Conservation (phyloP, 1,140 invertebrate genomes). For the Argopecten irradians region DNA sequence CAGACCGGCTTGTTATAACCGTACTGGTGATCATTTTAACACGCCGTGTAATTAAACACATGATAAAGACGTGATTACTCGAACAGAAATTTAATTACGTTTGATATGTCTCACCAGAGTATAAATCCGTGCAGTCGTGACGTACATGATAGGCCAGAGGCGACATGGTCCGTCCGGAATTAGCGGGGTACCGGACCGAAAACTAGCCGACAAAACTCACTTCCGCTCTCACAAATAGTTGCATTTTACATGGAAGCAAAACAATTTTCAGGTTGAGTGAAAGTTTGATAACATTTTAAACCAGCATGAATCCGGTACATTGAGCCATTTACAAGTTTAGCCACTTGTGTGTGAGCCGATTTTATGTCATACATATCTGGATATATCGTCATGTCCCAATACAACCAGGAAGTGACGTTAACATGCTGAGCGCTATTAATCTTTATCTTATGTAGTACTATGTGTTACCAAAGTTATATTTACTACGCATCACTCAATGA, state of each 20-base stretch:
- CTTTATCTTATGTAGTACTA: no score
- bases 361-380: background rate
- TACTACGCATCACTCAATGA: no score
- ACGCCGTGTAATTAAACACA: conserved; percentile 16
- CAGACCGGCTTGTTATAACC: background rate
- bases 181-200: conserved; percentile 2
- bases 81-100: background rate
- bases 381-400: background rate
- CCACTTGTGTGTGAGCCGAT: background rate
- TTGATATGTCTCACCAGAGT: conserved; percentile 8
- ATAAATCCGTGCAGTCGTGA: conserved; percentile 15
- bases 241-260: conserved; percentile 1
- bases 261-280: conserved; percentile 17
- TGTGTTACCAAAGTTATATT: no score
- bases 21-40: background rate
- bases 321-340: background rate
- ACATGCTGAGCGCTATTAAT: no score
- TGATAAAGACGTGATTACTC: background rate
- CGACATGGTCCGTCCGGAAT: conserved; percentile 5
- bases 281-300: conserved; percentile 14
- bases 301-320: conserved; percentile 20
- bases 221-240: conserved; percentile 15
- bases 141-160: background rate
- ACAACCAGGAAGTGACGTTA: background rate
- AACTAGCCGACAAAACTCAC: background rate